Evolutionary conservation across 1,140 invertebrate genomes (phyloP), one percentile per base, ranked within the genome.

Genomic region (Drosophila sp.): DNA sequence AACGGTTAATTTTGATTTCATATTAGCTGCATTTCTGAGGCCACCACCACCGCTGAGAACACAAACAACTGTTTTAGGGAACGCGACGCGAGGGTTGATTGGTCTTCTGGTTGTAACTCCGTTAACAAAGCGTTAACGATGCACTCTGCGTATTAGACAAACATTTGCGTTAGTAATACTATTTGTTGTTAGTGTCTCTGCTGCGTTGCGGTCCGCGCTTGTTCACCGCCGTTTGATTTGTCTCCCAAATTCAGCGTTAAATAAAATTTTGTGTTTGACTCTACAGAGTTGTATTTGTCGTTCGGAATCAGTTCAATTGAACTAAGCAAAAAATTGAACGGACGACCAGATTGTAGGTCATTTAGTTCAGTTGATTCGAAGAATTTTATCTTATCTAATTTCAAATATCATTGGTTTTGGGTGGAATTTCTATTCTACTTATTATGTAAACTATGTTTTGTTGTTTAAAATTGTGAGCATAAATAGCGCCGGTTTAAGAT

Each of bases 1-100:
- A 70, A 73, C 71, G 65, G 71, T 73, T 73, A 73, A 73, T 56
- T 73, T 73, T 73, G 71, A 73, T 73, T 73, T 69, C 43, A 38
- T 40, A 34, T 14, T 43, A 27, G 45, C 45, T 72, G 69, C 59
- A 51, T 40, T 41, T 13, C 36, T 58, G 14, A 9, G 16, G 16
- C 25, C n/a, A 45, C 34, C 16, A 50, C 56, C 56, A 54, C 29
- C 36, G 58, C 40, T 21, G 34, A 38, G 46, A 48, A 51, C 57
- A 51, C 51, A 59, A 46, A 58, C 41, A 65, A 57, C n/a, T 50
- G 61, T 46, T 59, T 58, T 32, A 16, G 11, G 16, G 43, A 40
- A 25, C 29, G 27, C 62, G 27, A 57, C 36, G 51, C 62, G 62
- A 58, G 53, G 27, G 62, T 66, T 50, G 46, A 13, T 50, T 13